Base-by-base conservation (phyloP, 2,888 invertebrate species). In the Phalangium opilio region DNA sequence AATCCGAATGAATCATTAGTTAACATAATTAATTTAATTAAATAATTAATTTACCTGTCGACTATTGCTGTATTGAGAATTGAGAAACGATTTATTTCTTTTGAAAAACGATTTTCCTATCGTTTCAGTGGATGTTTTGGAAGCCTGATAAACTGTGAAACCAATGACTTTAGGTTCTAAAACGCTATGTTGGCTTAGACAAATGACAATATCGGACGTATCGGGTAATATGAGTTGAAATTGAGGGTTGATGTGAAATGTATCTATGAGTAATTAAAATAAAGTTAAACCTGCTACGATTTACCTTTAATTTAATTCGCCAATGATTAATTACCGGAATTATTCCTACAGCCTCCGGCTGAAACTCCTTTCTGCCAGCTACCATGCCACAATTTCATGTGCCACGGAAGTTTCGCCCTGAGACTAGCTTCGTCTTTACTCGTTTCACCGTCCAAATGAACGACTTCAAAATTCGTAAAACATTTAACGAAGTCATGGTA, bases 81-180 rank as follows among this genome's bases (percentile, higher is more conserved):
- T 89, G 35, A 85, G 76, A 46, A 83, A 73, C 41, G 84, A 85
- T 61, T 86, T 86, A 60, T 82, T 82, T 61, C 79, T 81, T 64
- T 83, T 85, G 64, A 86, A 86, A 64, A 84, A 86, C 19, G 75
- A 70, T 57, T 81, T 80, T 50, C 80, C 78, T 45, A 84, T 79
- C 11, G 79, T 80, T 65, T 87, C 86, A 3, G 75, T 74, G 54
- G 73, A 74, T 54, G 75, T 75, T 62, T 79, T 79, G 18, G 21
- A 17, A 44, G 50, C 53, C 47, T 53, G 75, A 64, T 87, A 89
- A 44, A 85, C 78, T 45, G 86, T 86, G 64, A 89, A 90, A 27
- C 90, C 90, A 55, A 90, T 83, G 50, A 87, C 86, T 71, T 87
- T 86, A 11, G 89, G 87, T 64, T 89, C 89, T 74, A 87, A 81